phyloP scores from a whole-genome alignment of 2,113 vertebrate species.

The Gobius niger region DNA sequence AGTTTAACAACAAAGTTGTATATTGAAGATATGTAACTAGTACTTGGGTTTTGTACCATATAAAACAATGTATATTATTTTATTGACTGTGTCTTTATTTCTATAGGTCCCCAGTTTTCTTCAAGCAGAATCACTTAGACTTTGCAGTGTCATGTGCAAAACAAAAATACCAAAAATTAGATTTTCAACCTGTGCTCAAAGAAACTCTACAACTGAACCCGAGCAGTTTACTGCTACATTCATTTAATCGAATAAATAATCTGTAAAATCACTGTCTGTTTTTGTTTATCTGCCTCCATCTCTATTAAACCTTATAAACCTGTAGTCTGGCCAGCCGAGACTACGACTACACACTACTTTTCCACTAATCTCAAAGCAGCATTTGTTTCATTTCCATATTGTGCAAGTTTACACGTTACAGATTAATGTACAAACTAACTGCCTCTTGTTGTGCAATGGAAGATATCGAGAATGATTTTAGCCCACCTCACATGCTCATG shows the following conservation, averaged over 20 bases:
- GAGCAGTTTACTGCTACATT: too few species aligned
- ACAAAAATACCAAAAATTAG: background rate
- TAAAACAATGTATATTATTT: background rate
- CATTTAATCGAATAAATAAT: too few species aligned
- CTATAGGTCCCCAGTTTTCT: too few species aligned
- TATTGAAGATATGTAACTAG: too few species aligned
- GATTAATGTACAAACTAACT: too few species aligned
- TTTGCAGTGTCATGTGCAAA: constrained; percentile 1
- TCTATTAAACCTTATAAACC: background rate
- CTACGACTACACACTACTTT: background rate
- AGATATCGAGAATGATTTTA: background rate
- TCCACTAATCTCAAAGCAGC: background rate
- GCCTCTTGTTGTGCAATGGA: background rate
- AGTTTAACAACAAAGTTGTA: background rate
- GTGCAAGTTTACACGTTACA: background rate
- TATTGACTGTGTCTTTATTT: too few species aligned
- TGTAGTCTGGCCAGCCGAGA: background rate
- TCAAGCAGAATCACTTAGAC: background rate
- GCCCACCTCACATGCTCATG: background rate
- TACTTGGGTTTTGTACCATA: background rate
- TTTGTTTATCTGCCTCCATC: background rate
- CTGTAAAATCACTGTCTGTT: too few species aligned
- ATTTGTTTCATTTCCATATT: background rate
- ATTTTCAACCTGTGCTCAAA: too few species aligned
- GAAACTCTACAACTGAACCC: too few species aligned